phyloP scores from a whole-genome alignment of 2,888 invertebrate species.

The Hedychridium roseum region DNA sequence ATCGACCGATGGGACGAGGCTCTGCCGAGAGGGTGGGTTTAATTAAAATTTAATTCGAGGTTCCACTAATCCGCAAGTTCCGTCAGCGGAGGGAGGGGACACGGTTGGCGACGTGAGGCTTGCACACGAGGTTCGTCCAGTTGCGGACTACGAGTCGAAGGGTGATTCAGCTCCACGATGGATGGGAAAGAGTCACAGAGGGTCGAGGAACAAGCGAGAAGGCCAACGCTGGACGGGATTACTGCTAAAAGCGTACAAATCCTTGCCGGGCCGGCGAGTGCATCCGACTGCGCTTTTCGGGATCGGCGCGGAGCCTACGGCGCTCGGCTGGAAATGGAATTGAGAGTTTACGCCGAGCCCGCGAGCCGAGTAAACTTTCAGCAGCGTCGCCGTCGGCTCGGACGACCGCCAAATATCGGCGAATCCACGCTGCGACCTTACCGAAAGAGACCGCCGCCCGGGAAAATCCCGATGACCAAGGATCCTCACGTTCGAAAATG shows the following conservation, averaged over 20 bases:
- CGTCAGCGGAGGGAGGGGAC: conserved; percentile 12
- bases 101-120: conserved; percentile 4
- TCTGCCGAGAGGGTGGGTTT: conserved; percentile 36
- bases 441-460: too few relatives aligned
- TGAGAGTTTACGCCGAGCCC: conserved; percentile 40
- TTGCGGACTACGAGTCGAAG: too few relatives aligned
- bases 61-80: conserved; percentile 52
- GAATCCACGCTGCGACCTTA: too few relatives aligned
- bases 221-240: conserved; percentile 43
- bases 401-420: too few relatives aligned
- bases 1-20: conserved; percentile 1
- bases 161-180: too few relatives aligned
- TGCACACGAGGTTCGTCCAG: conserved; percentile 3
- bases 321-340: conserved; percentile 27
- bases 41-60: conserved; percentile 58
- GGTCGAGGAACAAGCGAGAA: background rate
- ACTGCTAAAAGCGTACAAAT: conserved; percentile 61
- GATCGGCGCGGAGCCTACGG: conserved; percentile 22
- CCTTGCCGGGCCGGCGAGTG: conserved; percentile 41
- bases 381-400: conserved; percentile 5
- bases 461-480: too few relatives aligned
- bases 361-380: conserved; percentile 41
- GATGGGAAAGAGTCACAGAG: background rate
- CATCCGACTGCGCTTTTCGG: conserved; percentile 4
- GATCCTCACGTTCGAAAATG: too few relatives aligned